phyloP scores from a whole-genome alignment of 2,888 invertebrate species.

The Spilarctia lutea region DNA sequence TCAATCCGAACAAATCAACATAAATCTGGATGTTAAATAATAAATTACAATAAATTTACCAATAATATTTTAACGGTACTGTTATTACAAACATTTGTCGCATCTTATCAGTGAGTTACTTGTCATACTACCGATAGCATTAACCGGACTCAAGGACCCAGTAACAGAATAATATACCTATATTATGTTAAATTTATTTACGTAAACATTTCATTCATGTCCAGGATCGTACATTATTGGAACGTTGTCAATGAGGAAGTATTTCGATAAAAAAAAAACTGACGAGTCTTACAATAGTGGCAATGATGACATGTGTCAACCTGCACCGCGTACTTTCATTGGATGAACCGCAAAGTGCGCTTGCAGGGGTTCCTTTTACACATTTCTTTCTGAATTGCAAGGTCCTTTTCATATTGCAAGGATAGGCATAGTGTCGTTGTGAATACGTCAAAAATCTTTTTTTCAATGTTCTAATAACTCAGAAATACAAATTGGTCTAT shows the following conservation, averaged over 20 bases:
- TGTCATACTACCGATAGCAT: slow-evolving; percentile 15
- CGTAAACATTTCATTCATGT: neutral
- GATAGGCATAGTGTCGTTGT: no score
- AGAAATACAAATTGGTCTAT: no score
- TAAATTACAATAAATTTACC: neutral
- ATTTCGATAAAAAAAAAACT: neutral
- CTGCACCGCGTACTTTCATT: neutral
- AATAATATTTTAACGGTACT: neutral
- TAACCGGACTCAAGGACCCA: slow-evolving; percentile 13
- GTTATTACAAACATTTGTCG: slow-evolving; percentile 3
- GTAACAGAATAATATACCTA: neutral
- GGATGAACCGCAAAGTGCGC: neutral
- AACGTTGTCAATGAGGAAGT: neutral
- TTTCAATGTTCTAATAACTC: no score
- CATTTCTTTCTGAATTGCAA: neutral
- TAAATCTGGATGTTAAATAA: neutral
- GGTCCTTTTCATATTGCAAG: no score
- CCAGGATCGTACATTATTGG: neutral
- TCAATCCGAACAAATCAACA: neutral
- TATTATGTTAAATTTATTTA: neutral
- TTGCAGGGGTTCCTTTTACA: neutral
- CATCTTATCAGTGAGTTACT: slow-evolving; percentile 13
- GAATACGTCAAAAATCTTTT: no score
- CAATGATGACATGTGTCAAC: neutral
- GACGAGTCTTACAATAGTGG: neutral